Evolutionary conservation across 2,888 invertebrate genomes (phyloP), one percentile per base, ranked within the genome.

Genomic region (Limnephilus auricula): DNA sequence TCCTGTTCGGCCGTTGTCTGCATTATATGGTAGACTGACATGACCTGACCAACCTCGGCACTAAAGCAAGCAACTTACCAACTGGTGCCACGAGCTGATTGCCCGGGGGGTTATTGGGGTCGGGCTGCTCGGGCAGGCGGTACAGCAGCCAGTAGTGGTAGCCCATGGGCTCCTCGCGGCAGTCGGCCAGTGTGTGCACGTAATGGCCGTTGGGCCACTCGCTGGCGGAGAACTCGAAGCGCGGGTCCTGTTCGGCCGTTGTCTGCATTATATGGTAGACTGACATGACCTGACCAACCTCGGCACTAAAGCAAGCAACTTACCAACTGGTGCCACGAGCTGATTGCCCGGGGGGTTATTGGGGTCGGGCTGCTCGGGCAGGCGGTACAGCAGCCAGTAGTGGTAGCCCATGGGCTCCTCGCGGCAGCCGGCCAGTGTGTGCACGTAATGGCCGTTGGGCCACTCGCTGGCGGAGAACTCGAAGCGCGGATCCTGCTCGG

Each of bases 161-260:
- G 87, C 98, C 97, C 96, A 97, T 97, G 0, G 98, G 98, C 94
- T 98, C 97, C 94, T 98, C 98, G 94, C 97, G 97, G 94, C 97
- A 97, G 0, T 97, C 98, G 0, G 97, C 98, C 93, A 98, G 95
- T 0, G 98, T 98, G 95, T 98, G 98, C 37, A 98, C 98, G 94
- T 98, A 98, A 94, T 98, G 98, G 0, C 98, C 98, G 94, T 98
- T 98, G 1, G 98, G 98, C 98, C 98, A 98, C 94, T 98, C 98
- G 93, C 98, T 97, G 0, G 98, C 98, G 93, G 97, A 97, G 94
- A 98, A 98, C 94, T 97, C 97, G 94, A 96, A 96, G 94, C 96
- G 96, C 1, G 97, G 96, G 94, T 98, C 98, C 94, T 97, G 96
- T 93, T 98, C 98, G 92, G 98, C 98, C 96, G 97, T 6, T 37